Conservation (phyloP, 2,888 invertebrate species). For the Hetaerina titia region DNA sequence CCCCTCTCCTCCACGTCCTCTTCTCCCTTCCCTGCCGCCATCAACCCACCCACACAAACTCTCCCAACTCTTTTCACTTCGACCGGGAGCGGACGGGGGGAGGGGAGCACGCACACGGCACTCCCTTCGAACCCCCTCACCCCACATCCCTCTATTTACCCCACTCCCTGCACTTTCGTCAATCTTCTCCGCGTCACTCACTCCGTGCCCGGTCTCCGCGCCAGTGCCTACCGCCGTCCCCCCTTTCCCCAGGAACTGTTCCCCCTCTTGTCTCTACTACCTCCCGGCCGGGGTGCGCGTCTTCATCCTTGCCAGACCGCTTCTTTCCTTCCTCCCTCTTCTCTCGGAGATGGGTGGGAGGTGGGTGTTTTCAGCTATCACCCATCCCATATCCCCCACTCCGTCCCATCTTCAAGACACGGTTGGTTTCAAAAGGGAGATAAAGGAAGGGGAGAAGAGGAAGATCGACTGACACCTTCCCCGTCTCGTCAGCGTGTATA, state of each 20-base stretch:
- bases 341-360: neutral
- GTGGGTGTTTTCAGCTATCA: neutral
- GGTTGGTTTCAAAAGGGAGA: neutral
- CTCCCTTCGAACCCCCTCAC: neutral
- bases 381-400: neutral
- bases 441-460: neutral
- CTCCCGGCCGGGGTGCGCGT: neutral
- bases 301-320: conserved; percentile 19
- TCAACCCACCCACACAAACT: neutral
- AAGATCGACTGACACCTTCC: neutral
- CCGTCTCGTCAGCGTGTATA: neutral
- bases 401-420: neutral
- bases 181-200: neutral
- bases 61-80: neutral
- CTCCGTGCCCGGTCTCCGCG: neutral
- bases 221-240: neutral
- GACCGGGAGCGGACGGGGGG: neutral
- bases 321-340: conserved; percentile 5
- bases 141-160: neutral
- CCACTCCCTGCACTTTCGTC: neutral
- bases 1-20: neutral
- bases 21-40: neutral
- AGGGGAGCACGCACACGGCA: neutral
- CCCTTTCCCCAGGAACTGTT: neutral
- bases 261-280: neutral